Evolutionary conservation across 2,797 vertebrate genomes (phyloP).

Genomic region (Falco naumanni): DNA sequence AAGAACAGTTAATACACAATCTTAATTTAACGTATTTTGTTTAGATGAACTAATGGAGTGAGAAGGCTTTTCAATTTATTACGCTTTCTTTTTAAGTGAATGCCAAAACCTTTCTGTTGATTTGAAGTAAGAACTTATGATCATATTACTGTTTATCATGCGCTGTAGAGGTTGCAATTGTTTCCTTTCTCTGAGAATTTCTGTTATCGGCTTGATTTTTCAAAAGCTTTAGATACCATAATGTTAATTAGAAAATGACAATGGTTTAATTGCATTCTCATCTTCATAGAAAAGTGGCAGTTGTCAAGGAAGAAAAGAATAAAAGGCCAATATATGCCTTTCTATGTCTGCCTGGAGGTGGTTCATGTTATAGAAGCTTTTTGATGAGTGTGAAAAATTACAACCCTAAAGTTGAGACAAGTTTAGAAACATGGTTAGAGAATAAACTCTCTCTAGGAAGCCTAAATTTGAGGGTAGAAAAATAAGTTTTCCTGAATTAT

Average conservation of each 20-base stretch:
- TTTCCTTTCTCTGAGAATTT: conserved; percentile 6
- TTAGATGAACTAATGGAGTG: conserved; percentile 53
- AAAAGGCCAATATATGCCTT: not conserved
- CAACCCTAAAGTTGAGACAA: not conserved
- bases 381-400: not conserved
- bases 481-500: not conserved
- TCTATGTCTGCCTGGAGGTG: not conserved
- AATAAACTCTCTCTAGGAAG: not conserved
- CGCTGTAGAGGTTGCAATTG: not conserved
- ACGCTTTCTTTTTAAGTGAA: not conserved
- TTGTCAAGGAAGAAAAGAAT: not conserved
- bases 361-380: not conserved
- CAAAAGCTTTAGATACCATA: not conserved
- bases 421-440: not conserved
- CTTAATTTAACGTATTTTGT: conserved; percentile 42
- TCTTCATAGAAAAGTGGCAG: not conserved
- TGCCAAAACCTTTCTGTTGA: conserved; percentile 24
- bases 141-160: not conserved
- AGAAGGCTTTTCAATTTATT: conserved; percentile 36
- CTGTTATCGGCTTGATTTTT: not conserved
- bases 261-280: not conserved
- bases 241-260: not conserved
- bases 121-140: not conserved
- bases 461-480: not conserved
- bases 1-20: conserved; percentile 52